phyloP scores from a whole-genome alignment of 2,888 invertebrate genomes.

The Flexamia atlantica region DNA sequence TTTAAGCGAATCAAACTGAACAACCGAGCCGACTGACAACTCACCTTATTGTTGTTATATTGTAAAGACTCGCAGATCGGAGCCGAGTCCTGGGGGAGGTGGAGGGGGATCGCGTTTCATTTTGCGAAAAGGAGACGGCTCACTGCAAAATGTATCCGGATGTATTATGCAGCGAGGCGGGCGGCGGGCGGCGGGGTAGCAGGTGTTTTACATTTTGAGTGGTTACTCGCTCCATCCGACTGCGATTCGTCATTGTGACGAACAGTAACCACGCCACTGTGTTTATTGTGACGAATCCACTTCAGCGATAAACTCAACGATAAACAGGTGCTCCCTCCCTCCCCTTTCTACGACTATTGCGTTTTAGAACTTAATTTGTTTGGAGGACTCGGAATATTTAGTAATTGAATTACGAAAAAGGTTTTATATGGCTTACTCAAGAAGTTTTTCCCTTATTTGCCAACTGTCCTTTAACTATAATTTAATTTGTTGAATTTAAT shows the following conservation, averaged over 20 bases:
- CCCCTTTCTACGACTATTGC: no score
- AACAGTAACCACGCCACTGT: neutral
- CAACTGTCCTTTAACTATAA: no score
- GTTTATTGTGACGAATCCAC: slow-evolving; percentile 2
- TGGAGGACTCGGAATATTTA: no score
- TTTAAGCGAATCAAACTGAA: neutral
- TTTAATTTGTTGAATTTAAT: no score
- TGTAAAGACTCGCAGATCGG: slow-evolving; percentile 8
- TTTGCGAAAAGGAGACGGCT: slow-evolving; percentile 58
- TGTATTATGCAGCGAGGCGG: slow-evolving; percentile 58
- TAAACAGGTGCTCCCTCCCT: no score
- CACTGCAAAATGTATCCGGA: slow-evolving; percentile 57
- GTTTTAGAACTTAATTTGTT: no score
- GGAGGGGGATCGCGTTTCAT: slow-evolving; percentile 59
- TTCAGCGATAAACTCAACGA: neutral
- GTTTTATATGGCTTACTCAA: no score
- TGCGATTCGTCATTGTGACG: slow-evolving; percentile 58
- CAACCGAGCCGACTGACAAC: neutral
- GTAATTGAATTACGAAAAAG: no score
- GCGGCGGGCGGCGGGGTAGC: slow-evolving; percentile 3
- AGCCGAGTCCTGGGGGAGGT: slow-evolving; percentile 1
- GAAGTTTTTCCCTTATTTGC: no score
- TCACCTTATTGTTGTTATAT: neutral
- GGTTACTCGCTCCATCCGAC: slow-evolving; percentile 57
- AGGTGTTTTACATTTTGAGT: slow-evolving; percentile 65